A percentile compares a stretch with the other conserved stretches of the same genome.
Conservation (phyloP, 2,888 invertebrate genomes). For the Drosophila dives region DNA sequence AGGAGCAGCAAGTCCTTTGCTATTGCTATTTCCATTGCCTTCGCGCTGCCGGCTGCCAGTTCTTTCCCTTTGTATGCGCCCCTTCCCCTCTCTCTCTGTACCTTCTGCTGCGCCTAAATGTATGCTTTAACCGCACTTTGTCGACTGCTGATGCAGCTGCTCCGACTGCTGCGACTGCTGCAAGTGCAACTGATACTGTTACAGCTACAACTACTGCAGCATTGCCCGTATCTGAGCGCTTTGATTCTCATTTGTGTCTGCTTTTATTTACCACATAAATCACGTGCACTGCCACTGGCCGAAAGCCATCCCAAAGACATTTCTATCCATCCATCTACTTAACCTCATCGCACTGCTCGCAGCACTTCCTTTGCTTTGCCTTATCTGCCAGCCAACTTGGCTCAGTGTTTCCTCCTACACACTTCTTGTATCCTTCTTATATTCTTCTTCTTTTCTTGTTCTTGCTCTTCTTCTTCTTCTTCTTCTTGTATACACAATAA, state of each 20-base stretch:
- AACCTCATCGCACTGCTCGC: constrained; percentile 52
- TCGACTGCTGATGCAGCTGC: constrained; percentile 27
- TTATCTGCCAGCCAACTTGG: constrained; percentile 40
- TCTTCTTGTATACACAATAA: constrained; percentile 21
- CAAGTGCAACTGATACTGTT: constrained; percentile 11
- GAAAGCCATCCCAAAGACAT: constrained; percentile 55
- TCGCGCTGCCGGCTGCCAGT: constrained; percentile 24
- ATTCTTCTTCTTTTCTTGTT: not conserved
- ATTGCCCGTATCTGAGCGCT: constrained; percentile 61
- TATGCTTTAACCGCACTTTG: constrained; percentile 57
- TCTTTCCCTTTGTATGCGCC: constrained; percentile 35
- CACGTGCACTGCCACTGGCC: constrained; percentile 59
- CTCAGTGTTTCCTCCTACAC: not conserved
- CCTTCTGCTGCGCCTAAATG: constrained; percentile 40
- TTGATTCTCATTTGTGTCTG: constrained; percentile 71
- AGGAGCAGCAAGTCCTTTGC: constrained; percentile 17
- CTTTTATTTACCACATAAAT: constrained; percentile 81
- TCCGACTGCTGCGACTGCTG: constrained; percentile 12
- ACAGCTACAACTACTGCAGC: constrained; percentile 10
- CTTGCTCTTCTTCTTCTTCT: not conserved
- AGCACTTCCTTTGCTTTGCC: constrained; percentile 61
- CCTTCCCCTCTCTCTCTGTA: not conserved
- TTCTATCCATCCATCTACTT: constrained; percentile 72
- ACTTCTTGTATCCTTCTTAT: constrained; percentile 10
- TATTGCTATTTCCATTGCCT: constrained; percentile 1